Base-by-base conservation (phyloP, 2,797 vertebrate genomes). In the Anomalospiza imberbis region DNA sequence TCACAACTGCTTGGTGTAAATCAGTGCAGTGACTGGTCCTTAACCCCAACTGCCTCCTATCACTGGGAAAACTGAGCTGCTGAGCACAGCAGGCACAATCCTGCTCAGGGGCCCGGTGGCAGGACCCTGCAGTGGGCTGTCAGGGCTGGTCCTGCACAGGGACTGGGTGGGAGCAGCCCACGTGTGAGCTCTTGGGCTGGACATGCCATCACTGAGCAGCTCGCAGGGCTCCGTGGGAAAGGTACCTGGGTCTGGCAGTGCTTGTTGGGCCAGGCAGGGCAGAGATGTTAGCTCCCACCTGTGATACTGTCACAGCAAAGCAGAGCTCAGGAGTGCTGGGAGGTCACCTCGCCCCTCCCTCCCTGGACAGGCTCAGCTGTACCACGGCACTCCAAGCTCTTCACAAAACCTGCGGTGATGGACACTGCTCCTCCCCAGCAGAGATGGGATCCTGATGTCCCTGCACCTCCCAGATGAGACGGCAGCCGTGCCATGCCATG, bases 181-280 rank as follows among this genome's bases (percentile, higher is more conserved):
- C 0, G 4, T 14, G 34, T 17, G 70, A 47, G 58, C 38, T 42
- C 70, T 7, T 12, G 70, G 71, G 26, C 70, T 51, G 61, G 36
- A 21, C 7, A 36, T 15, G 61, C 53, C n/a, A 2, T 1, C 5
- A 2, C n/a, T 1, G 2, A 51, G 42, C 6, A 13, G 34, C 3
- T n/a, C 55, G 57, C 2, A 31, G 11, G 1, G 36, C 9, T 77
- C 34, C 0, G 1, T 1, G 5, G 6, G 40, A n/a, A 25, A 48
- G 10, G 58, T 1, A 7, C 20, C 31, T 24, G 31, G 7, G 7
- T 3, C 24, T 14, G 36, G 26, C 67, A 71, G 62, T 0, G 1
- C 9, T 9, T 1, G 9, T 1, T 28, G 32, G 38, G 75, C 20
- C 1, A 12, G 29, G 7, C 28, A 8, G 13, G n/a, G 31, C 32